Conservation (phyloP, 2,888 invertebrate species). For the Adelphocoris suturalis region DNA sequence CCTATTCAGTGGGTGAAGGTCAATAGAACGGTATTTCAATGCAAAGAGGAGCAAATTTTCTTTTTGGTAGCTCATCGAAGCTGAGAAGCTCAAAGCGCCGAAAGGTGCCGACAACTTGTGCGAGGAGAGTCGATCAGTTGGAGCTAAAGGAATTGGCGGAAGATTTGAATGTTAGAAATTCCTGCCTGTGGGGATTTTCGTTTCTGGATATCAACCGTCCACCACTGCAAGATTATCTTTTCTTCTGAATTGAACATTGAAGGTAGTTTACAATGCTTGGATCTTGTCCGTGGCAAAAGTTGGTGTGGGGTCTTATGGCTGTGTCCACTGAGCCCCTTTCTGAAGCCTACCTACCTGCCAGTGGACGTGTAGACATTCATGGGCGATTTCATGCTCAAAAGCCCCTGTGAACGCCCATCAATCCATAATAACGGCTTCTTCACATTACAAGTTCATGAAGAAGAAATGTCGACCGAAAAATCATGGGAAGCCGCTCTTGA, state of each 20-base stretch:
- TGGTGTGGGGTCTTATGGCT: background rate
- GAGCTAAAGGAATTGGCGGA: background rate
- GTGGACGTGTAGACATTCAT: background rate
- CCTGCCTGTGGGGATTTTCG: background rate
- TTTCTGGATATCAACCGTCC: background rate
- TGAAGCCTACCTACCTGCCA: background rate
- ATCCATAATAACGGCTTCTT: constrained; percentile 14
- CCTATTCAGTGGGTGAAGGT: background rate
- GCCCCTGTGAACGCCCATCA: background rate
- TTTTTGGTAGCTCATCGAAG: background rate
- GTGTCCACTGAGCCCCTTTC: too few relatives aligned
- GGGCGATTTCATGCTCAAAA: background rate
- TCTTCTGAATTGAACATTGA: background rate
- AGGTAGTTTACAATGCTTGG: background rate
- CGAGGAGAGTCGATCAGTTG: background rate
- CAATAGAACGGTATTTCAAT: constrained; percentile 3
- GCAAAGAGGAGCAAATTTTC: background rate
- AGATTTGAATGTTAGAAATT: background rate
- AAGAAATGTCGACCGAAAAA: background rate
- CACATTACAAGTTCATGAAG: constrained; percentile 15
- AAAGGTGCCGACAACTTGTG: constrained; percentile 34
- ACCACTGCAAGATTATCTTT: background rate
- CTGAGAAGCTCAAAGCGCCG: background rate
- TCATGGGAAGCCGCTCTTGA: background rate
- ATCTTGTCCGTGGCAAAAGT: background rate